Base-by-base conservation (phyloP, 2,888 invertebrate genomes). In the Malthinus seriepunctatus region DNA sequence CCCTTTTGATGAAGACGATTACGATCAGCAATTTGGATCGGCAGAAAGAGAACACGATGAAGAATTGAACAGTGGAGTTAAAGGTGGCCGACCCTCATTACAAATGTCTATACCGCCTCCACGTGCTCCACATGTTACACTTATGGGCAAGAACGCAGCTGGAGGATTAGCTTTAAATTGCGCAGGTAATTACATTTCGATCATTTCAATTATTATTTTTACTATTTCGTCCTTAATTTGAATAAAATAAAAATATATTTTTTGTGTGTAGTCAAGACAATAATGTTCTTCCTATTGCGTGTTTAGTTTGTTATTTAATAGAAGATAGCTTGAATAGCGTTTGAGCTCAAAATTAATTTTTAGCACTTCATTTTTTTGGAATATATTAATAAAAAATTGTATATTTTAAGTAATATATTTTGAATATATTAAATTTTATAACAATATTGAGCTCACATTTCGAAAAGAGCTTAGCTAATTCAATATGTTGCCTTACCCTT, bases 41-140 rank as follows among this genome's bases (percentile, higher is more conserved):
- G 88, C 88, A 23, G 90, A 90, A 74, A 84, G 85, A 65, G 86
- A 88, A 62, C 86, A 86, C 68, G 88, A 89, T 65, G 85, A 85
- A 70, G 85, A 85, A 32, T 56, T 74, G 33, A 72, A 74, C 14
- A 78, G 77, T 68, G 76, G 70, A 57, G 74, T 77, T 35, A 69
- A 69, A 12, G 69, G 66, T 10, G 59, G 55, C 9, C 62, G 62
- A 9, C 55, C 56, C 9, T 37, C 45, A 11, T 42, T 59, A 12
- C 60, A 63, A 14, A 63, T 64, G 38, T 67, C 68, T 12, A 33
- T 63, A 11, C 56, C 53, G 14, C 55, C 64, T 10, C 62, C 65
- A 12, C 62, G 62, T 51, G 64, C 64, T 31, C 59, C 63, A 2
- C 44, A 56, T 49, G 56, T 56, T 8, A 64, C 64, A 62, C 54